Percentiles rank a stretch among this genome's conserved stretches.
Evolutionary conservation across 2,113 vertebrate species (phyloP).

Genomic region (Geothlypis trichas): DNA sequence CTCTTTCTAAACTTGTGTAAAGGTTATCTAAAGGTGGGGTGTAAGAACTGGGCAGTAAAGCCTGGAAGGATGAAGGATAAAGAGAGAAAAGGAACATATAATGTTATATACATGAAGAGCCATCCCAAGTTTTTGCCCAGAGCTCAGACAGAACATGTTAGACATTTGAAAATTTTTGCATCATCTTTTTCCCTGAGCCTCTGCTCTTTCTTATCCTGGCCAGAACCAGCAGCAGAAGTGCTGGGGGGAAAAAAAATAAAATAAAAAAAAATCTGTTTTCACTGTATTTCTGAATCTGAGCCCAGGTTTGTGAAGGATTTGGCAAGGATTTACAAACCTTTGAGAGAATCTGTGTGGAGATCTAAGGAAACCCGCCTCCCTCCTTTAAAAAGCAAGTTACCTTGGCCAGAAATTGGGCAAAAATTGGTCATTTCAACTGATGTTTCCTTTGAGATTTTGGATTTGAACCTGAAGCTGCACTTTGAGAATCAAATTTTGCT

Average conservation of each 20-base stretch:
- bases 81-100: not conserved
- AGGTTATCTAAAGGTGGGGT: not conserved
- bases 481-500: constrained; percentile 40
- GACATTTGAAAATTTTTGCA: constrained; percentile 38
- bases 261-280: constrained; percentile 19
- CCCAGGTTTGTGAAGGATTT: constrained; percentile 64
- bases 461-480: constrained; percentile 38
- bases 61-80: not conserved
- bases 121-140: not conserved
- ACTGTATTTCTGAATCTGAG: constrained; percentile 64
- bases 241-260: rapidly evolving
- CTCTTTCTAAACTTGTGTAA: not conserved
- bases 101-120: not conserved
- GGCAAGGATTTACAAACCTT: constrained; percentile 60
- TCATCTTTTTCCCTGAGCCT: constrained; percentile 42
- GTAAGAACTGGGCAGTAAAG: not conserved
- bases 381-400: constrained; percentile 31
- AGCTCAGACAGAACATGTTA: constrained; percentile 13
- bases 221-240: constrained; percentile 48
- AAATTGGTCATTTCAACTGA: constrained; percentile 11
- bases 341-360: constrained; percentile 59
- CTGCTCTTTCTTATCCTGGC: constrained; percentile 25
- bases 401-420: constrained; percentile 54
- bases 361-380: constrained; percentile 56
- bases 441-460: constrained; percentile 55